Base-by-base conservation (phyloP, 2,113 vertebrate genomes). In the Coryphaenoides rupestris region DNA sequence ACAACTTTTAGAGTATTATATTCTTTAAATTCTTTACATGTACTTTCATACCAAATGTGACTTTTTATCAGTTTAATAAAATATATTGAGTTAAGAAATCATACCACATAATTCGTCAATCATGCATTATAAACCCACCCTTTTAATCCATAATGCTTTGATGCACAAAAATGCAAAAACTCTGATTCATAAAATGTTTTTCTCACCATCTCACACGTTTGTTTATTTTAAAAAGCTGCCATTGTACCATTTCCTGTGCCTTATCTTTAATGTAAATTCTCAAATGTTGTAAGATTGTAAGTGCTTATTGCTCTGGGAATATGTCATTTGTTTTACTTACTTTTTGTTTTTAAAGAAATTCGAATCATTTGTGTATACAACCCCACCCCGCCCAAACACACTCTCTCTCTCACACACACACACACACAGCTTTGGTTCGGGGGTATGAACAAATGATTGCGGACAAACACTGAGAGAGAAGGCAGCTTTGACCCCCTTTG, bases 211-310 rank as follows among this genome's bases (percentile, higher is more conserved):
- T 80, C 66, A 62, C 47, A 59, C 65, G 77, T 16, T 70, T 84
- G 62, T 83, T 76, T 55, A 73, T 60, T 79, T 79, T 56, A 71
- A 75, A 65, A 68, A 66, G 70, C 66, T 74, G 65, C 62, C 64
- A 75, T 40, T 82, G 77, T 80, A 66, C 55, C 49, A 78, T 70
- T 74, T 71, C 52, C 57, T 78, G 76, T 87, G 79, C 76, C 74
- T 83, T 81, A 72, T 70, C 52, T 85, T 80, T 84, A 71, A 76
- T 82, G 79, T 83, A 59, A 58, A 70, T 74, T 75, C 57, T 69
- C 59, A 73, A 69, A 67, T 76, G 68, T 72, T 70, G 64, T 77
- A 60, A 63, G 53, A 74, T 75, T 76, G 77, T 84, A 77, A 69
- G 47, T 65, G 75, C 59, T 74, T 70, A 60, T 72, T 59, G 75